Evolutionary conservation across 1,140 invertebrate species (phyloP).

Genomic region (Trigoniulus corallinus): DNA sequence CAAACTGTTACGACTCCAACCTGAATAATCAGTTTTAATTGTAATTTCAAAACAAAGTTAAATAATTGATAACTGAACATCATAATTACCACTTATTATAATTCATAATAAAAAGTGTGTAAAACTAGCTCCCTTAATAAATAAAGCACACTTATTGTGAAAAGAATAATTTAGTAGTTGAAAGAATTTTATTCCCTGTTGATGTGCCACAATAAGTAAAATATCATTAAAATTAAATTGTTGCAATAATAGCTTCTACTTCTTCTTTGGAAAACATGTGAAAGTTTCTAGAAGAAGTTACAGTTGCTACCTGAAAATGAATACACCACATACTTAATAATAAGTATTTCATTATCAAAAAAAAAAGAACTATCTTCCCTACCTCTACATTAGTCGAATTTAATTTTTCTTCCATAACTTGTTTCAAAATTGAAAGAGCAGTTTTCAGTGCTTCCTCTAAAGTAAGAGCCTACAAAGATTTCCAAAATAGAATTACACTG

Average conservation of each 20-base stretch:
- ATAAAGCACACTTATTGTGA: too few relatives aligned
- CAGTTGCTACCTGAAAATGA: slow-evolving; percentile 46
- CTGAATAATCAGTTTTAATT: too few relatives aligned
- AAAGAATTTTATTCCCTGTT: too few relatives aligned
- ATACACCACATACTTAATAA: slow-evolving; percentile 2
- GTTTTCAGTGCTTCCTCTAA: slow-evolving; percentile 87
- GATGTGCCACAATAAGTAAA: too few relatives aligned
- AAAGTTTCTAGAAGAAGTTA: slow-evolving; percentile 68
- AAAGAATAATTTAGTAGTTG: too few relatives aligned
- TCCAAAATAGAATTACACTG: slow-evolving; percentile 4
- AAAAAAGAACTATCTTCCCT: slow-evolving; percentile 7
- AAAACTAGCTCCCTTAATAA: too few relatives aligned
- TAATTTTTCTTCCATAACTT: slow-evolving; percentile 99
- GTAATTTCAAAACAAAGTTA: too few relatives aligned
- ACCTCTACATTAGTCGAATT: slow-evolving; percentile 97
- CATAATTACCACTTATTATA: too few relatives aligned
- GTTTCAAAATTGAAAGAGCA: slow-evolving; percentile 87
- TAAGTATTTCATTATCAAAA: slow-evolving; percentile 3
- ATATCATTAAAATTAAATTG: too few relatives aligned
- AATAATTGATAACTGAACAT: too few relatives aligned
- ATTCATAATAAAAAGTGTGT: too few relatives aligned
- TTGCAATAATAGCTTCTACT: slow-evolving; percentile 74
- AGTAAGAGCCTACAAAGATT: slow-evolving; percentile 69
- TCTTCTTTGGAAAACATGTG: slow-evolving; percentile 82
- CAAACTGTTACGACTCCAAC: too few relatives aligned